Evolutionary conservation across 2,113 vertebrate species (phyloP).

Genomic region (Amphiprion ocellaris): DNA sequence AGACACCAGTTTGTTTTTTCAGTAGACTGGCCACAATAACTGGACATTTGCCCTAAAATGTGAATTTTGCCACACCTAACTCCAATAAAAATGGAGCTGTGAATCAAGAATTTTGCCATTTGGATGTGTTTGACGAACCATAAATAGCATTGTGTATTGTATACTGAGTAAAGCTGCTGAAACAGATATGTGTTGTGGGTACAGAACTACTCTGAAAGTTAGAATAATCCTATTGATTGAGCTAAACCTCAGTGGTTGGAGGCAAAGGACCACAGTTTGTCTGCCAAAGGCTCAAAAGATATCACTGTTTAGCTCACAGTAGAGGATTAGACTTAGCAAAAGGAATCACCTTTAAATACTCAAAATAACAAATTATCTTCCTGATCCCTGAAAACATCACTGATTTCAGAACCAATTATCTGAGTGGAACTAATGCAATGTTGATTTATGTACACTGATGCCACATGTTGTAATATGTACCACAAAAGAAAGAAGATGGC

Average conservation of each 20-base stretch:
- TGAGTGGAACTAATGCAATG: conserved; percentile 28
- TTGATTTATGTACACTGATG: neutral
- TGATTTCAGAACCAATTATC: conserved; percentile 17
- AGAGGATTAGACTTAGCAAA: conserved; percentile 25
- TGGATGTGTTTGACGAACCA: neutral
- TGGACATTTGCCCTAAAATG: conserved; percentile 49
- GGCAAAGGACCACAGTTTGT: neutral
- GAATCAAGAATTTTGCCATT: conserved; percentile 9
- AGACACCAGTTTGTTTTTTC: conserved; percentile 3
- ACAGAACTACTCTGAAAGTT: neutral
- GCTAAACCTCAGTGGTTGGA: neutral
- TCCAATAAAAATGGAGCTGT: conserved; percentile 50
- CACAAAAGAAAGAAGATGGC: neutral
- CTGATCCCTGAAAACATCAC: conserved; percentile 1
- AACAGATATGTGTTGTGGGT: neutral
- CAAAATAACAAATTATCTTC: conserved; percentile 9
- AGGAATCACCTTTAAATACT: conserved; percentile 9
- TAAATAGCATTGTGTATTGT: neutral
- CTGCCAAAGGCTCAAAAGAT: neutral
- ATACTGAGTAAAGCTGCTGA: neutral
- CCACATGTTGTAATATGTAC: no score
- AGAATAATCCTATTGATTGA: neutral
- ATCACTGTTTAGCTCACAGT: neutral
- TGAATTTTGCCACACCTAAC: conserved; percentile 47
- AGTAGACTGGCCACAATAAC: conserved; percentile 12